Conservation (phyloP, 2,113 vertebrate genomes). For the Cercocebus atys region DNA sequence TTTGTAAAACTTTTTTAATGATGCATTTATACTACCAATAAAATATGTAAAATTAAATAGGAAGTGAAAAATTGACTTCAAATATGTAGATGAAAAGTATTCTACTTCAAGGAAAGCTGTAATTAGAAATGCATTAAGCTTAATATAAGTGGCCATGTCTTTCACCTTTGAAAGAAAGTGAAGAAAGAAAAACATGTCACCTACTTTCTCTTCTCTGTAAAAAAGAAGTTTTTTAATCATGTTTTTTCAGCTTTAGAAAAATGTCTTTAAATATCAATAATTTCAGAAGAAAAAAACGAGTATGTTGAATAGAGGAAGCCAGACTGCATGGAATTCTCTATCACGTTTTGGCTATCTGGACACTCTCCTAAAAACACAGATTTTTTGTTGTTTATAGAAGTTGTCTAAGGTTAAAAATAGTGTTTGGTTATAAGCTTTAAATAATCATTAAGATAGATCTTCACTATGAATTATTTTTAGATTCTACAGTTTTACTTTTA, state of each 20-base stretch:
- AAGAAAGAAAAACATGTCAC: background rate
- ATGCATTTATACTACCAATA: background rate
- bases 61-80: constrained; percentile 34
- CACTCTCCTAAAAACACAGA: background rate
- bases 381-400: background rate
- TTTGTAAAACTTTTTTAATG: background rate
- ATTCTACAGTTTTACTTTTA: constrained; percentile 38
- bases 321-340: background rate
- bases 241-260: background rate
- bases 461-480: background rate
- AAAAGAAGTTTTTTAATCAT: background rate
- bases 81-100: background rate
- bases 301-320: background rate
- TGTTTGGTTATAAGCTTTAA: background rate
- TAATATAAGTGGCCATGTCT: background rate
- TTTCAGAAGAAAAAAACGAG: background rate
- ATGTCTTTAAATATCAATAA: background rate
- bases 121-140: constrained; percentile 11
- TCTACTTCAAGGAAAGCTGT: background rate
- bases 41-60: background rate
- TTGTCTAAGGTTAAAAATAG: background rate
- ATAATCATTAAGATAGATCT: constrained; percentile 6
- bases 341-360: background rate
- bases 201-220: background rate
- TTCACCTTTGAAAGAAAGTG: background rate